Conservation (phyloP, 1,140 invertebrate species). For the Drosophila takahashii region DNA sequence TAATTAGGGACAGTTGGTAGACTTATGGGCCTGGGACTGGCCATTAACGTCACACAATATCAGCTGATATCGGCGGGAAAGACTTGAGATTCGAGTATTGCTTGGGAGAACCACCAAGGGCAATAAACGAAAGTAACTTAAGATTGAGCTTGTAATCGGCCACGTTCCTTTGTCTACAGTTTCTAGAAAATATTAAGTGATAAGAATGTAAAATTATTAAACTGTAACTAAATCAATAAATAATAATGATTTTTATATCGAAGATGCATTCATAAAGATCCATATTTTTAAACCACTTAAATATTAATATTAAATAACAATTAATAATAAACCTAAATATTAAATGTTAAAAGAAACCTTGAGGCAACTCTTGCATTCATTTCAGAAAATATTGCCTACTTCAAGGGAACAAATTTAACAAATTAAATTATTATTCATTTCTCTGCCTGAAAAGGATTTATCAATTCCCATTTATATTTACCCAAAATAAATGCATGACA, state of each 20-base stretch:
- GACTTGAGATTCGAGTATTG: conserved; percentile 2
- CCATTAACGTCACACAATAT: conserved; percentile 3
- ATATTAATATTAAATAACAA: too few species aligned
- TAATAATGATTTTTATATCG: too few species aligned
- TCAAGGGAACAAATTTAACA: neutral
- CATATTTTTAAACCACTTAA: too few species aligned
- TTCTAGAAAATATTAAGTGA: neutral
- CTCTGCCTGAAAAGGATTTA: neutral
- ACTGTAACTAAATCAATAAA: neutral
- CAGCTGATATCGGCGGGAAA: conserved; percentile 10
- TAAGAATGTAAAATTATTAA: neutral
- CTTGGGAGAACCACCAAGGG: neutral
- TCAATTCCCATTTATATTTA: neutral
- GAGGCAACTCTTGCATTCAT: neutral
- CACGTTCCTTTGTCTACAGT: neutral
- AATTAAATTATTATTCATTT: too few species aligned
- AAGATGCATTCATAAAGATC: too few species aligned
- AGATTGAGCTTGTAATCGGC: neutral
- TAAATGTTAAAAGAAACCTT: neutral
- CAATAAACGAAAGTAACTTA: neutral
- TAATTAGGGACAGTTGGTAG: conserved; percentile 4
- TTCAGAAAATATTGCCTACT: neutral
- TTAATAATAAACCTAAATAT: too few species aligned
- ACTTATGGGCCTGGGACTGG: too few species aligned
- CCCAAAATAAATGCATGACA: neutral